phyloP scores from a whole-genome alignment of 1,140 invertebrate genomes.

The Bactericera cockerelli region DNA sequence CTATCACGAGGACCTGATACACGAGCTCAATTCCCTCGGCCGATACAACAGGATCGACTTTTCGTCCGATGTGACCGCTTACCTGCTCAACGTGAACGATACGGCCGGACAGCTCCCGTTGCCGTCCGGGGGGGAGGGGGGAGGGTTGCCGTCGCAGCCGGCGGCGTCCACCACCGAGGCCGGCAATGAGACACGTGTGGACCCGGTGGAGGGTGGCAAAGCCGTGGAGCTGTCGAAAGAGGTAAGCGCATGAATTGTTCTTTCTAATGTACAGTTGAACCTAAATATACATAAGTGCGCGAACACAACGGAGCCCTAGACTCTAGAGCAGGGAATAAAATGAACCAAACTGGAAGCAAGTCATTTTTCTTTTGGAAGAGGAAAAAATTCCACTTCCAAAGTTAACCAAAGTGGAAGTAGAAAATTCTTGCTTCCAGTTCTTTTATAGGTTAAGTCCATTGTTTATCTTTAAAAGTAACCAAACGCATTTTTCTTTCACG shows the following conservation, averaged over 20 bases:
- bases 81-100: not conserved
- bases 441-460: too few relatives aligned
- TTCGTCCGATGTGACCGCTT: not conserved
- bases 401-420: too few relatives aligned
- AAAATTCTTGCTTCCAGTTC: too few relatives aligned
- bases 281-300: too few relatives aligned
- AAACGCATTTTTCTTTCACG: too few relatives aligned
- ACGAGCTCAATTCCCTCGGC: not conserved
- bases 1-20: not conserved
- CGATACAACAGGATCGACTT: constrained; percentile 1
- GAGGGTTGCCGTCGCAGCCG: not conserved
- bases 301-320: too few relatives aligned
- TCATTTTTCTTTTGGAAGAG: too few relatives aligned
- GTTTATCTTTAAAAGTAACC: too few relatives aligned
- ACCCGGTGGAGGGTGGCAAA: not conserved
- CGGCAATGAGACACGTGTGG: not conserved
- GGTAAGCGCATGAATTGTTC: not conserved
- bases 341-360: too few relatives aligned
- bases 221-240: not conserved
- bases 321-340: too few relatives aligned
- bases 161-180: not conserved
- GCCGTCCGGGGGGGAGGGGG: not conserved
- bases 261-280: too few relatives aligned
- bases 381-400: too few relatives aligned
- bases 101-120: not conserved